Conservation (phyloP, 1,140 invertebrate genomes). For the Araneus ventricosus region DNA sequence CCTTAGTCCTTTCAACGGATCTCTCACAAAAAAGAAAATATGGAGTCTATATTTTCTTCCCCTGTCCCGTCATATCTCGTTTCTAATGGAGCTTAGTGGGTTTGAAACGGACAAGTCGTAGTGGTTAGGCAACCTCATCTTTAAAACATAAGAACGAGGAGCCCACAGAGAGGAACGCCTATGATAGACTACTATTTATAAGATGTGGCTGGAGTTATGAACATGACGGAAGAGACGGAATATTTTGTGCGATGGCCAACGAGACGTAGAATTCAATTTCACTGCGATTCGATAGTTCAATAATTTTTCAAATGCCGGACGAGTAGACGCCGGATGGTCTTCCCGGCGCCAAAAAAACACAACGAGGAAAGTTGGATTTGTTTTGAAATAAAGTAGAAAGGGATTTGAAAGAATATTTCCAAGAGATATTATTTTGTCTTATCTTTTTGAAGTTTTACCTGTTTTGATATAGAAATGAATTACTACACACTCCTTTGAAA, state of each 20-base stretch:
- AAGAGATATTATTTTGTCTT: neutral
- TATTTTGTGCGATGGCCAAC: conserved; percentile 39
- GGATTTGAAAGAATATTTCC: neutral
- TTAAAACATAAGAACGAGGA: conserved; percentile 52
- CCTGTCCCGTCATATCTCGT: conserved; percentile 48
- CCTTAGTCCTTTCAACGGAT: neutral
- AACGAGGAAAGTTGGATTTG: neutral
- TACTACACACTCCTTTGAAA: too few species aligned
- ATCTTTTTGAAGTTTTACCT: neutral
- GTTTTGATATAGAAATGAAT: neutral
- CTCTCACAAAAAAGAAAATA: neutral
- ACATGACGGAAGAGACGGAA: conserved; percentile 46
- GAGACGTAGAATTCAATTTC: conserved; percentile 37
- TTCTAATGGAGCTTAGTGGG: conserved; percentile 50
- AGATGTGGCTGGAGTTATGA: conserved; percentile 43
- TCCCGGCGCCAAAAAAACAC: neutral
- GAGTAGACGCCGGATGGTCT: neutral
- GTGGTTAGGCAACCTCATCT: conserved; percentile 53
- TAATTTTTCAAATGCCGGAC: conserved; percentile 32
- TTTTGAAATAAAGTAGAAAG: neutral
- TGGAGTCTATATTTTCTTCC: neutral
- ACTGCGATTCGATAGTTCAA: conserved; percentile 33
- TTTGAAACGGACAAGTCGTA: conserved; percentile 62
- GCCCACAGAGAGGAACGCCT: neutral
- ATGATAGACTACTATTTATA: conserved; percentile 52